phyloP scores from a whole-genome alignment of 1,140 invertebrate genomes.

The Batillaria attramentaria region DNA sequence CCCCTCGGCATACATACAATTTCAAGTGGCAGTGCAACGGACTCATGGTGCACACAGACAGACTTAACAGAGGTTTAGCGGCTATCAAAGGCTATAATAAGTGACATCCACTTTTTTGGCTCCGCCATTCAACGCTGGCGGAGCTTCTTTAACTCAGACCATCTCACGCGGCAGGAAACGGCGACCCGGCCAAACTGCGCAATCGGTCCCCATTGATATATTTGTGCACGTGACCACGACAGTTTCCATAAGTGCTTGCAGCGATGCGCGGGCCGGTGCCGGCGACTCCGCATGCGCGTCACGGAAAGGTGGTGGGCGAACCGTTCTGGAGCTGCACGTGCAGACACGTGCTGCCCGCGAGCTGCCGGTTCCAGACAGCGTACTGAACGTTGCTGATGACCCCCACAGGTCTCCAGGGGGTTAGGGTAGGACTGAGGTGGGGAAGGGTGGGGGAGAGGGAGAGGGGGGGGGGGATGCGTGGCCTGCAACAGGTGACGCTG shows the following conservation, averaged over 20 bases:
- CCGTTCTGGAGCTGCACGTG: not conserved
- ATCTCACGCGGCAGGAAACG: too few species aligned
- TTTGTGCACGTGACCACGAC: conserved; percentile 1
- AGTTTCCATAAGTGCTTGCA: conserved; percentile 15
- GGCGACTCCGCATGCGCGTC: not conserved
- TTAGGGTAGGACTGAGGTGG: not conserved
- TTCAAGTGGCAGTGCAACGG: too few species aligned
- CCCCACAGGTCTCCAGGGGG: not conserved
- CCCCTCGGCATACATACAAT: too few species aligned
- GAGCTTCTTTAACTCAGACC: too few species aligned
- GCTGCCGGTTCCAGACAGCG: not conserved
- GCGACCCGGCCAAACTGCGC: too few species aligned
- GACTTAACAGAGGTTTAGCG: too few species aligned
- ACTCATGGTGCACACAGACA: too few species aligned
- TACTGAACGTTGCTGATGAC: not conserved
- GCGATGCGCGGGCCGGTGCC: not conserved
- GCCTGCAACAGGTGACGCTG: too few species aligned
- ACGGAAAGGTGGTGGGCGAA: too few species aligned
- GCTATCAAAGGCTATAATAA: too few species aligned
- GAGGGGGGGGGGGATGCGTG: not conserved
- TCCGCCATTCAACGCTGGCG: too few species aligned
- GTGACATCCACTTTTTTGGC: too few species aligned
- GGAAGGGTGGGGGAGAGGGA: not conserved
- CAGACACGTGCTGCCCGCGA: not conserved
- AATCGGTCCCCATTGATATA: conserved; percentile 21